Conservation (phyloP, 2,888 invertebrate species). For the Philereme vetulata region DNA sequence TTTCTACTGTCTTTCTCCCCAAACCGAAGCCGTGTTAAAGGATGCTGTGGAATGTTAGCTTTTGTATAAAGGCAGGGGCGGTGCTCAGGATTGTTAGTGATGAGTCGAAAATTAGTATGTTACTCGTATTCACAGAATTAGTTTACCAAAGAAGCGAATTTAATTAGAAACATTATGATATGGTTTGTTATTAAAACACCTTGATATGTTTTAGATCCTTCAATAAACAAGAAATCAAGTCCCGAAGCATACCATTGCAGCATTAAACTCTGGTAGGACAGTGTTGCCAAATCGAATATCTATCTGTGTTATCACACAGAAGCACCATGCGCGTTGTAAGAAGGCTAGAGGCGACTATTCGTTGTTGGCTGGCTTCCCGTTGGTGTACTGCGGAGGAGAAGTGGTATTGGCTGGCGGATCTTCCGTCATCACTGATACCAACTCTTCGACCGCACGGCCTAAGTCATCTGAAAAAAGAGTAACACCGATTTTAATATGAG, state of each 20-base stretch:
- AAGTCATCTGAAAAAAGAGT: conserved; percentile 87
- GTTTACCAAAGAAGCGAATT: conserved; percentile 29
- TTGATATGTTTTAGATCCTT: conserved; percentile 23
- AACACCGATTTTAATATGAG: neutral
- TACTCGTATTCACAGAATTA: conserved; percentile 37
- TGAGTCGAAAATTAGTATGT: conserved; percentile 79
- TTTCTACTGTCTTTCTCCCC: conserved; percentile 45
- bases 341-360: conserved; percentile 47
- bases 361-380: conserved; percentile 72
- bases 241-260: conserved; percentile 44
- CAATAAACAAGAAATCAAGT: conserved; percentile 18
- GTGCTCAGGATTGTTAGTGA: conserved; percentile 74
- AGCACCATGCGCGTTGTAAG: conserved; percentile 54
- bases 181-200: neutral
- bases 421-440: conserved; percentile 96
- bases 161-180: conserved; percentile 3
- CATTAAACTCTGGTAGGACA: conserved; percentile 51
- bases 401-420: conserved; percentile 61
- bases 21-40: conserved; percentile 46
- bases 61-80: conserved; percentile 58
- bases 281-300: conserved; percentile 68
- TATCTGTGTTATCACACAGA: conserved; percentile 38
- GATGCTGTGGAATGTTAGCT: conserved; percentile 65
- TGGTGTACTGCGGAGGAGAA: conserved; percentile 78
- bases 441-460: conserved; percentile 93